Base-by-base conservation (phyloP, 1,140 invertebrate genomes). In the Triops cancriformis region DNA sequence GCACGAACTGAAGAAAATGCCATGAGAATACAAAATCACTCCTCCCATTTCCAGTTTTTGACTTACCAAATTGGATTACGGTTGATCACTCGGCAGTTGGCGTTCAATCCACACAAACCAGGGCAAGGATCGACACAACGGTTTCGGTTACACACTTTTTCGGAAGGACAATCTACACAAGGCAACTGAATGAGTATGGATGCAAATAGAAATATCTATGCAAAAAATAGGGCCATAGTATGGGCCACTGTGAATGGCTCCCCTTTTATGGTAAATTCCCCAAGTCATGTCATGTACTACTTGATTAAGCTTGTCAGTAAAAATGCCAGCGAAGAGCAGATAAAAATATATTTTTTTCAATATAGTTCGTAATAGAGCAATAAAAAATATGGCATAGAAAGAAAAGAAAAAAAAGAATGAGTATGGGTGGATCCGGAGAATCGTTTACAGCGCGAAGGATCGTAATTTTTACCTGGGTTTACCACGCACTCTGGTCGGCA, bases 101-200 rank as follows among this genome's bases (percentile, higher is more conserved):
- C 90, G 83, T 93, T 91, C 4, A 85, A 82, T 23, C 92, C 92
- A 83, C 92, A 94, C 41, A 89, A 89, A 78, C 90, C 91, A 18
- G 89, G 89, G 81, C 92, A 94, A 26, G 92, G 92, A 83, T 94
- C 91, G 1, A 88, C 87, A 83, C 92, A 94, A 85, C 90, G 92
- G 78, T 90, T 89, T 81, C 91, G 89, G 26, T 91, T 86, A 81
- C 92, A 94, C 26, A 91, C 89, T 79, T 87, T 86, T 80, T 89
- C 89, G 10, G 89, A 87, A 43, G 89, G 85, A 81, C 92, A 93
- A 81, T 93, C 91, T n/a, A 88, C 6, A 18, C 18, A 64, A n/a
- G 18, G 51, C 43, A 18, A 45, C 43, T 18, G 18, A 45, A n/a
- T n/a, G n/a, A n/a, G n/a, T n/a, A n/a, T n/a, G n/a, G n/a, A n/a